These are phyloP conservation scores for Limnephilus lunatus DNA, from an alignment of 2,888 invertebrate species.

Conservation along the genomic window DNA sequence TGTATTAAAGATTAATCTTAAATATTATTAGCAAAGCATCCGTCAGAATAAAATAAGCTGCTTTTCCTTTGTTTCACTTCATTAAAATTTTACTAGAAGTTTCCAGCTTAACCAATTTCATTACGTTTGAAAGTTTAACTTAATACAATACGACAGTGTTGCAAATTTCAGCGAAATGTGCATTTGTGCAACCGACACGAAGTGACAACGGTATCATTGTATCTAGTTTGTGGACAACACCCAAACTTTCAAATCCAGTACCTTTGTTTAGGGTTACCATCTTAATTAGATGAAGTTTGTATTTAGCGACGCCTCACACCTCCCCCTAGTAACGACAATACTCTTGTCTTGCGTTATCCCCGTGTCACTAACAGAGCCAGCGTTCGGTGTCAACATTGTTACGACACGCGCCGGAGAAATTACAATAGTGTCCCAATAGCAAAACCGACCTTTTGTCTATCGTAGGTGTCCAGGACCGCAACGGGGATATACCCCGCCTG, in stretches of 20 bases:
- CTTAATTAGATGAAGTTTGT: background rate
- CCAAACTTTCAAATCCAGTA: background rate
- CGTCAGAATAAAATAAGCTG: too few species aligned
- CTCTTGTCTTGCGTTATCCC: background rate
- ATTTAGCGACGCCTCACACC: background rate
- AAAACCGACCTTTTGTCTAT: background rate
- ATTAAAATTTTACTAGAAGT: background rate
- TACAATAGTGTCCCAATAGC: background rate
- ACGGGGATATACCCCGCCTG: background rate
- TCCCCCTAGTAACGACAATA: background rate
- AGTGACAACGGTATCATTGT: background rate
- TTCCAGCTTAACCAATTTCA: background rate
- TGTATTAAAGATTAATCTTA: too few species aligned
- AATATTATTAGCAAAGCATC: too few species aligned
- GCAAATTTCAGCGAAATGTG: background rate
- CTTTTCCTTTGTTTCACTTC: too few species aligned
- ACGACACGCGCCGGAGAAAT: background rate
- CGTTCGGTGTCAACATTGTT: background rate
- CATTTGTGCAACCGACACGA: background rate
- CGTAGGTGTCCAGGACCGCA: background rate
- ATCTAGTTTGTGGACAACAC: background rate
- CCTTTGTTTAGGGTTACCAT: background rate
- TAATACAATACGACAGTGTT: background rate
- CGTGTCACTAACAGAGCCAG: background rate
- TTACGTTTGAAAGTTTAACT: background rate